Percentiles rank a stretch among this genome's conserved stretches.
Conservation (phyloP, 2,113 vertebrate genomes). For the Elaphurus davidianus region DNA sequence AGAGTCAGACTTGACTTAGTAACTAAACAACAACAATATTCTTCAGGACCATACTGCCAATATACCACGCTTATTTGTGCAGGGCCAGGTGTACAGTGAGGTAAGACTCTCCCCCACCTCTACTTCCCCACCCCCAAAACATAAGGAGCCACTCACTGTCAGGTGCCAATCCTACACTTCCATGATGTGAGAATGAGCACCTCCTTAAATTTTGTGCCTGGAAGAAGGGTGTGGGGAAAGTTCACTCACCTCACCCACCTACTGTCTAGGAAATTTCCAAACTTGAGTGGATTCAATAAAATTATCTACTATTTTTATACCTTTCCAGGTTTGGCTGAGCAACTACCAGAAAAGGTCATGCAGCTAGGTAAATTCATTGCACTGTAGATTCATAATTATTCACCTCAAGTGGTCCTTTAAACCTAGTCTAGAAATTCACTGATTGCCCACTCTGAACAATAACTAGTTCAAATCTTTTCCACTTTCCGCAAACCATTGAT, state of each 20-base stretch:
- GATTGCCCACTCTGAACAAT: background rate
- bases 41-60: background rate
- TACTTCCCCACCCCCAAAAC: background rate
- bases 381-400: background rate
- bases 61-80: background rate
- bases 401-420: background rate
- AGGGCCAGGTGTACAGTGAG: background rate
- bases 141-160: background rate
- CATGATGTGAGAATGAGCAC: background rate
- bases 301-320: background rate
- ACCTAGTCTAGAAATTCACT: background rate
- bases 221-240: background rate
- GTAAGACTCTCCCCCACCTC: background rate
- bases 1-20: background rate
- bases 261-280: background rate
- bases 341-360: background rate
- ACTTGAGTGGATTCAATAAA: background rate
- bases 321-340: background rate
- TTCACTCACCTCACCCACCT: background rate
- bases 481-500: background rate
- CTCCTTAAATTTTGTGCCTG: background rate
- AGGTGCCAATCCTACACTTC: background rate
- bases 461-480: background rate
- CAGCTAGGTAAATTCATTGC: background rate
- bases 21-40: background rate